These are phyloP conservation scores for Cephus rjabovi DNA, from an alignment of 2,888 invertebrate genomes.

Conservation along the genomic window DNA sequence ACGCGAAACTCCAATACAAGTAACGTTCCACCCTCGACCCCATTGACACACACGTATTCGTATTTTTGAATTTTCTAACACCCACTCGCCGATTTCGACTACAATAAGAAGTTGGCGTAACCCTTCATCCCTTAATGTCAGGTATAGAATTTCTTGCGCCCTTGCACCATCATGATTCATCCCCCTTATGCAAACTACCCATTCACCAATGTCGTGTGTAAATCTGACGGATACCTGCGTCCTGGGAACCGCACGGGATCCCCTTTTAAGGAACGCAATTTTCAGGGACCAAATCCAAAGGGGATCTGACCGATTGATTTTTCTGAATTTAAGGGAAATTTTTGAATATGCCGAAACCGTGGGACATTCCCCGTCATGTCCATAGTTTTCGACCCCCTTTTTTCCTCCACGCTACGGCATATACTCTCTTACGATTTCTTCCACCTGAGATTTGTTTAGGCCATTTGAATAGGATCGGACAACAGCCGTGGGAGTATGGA, in stretches of 20 bases:
- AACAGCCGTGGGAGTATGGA: conserved; percentile 39
- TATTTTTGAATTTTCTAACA: neutral
- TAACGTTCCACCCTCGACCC: neutral
- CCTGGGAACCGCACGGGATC: conserved; percentile 34
- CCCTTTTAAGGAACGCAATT: conserved; percentile 43
- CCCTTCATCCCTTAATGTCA: conserved; percentile 37
- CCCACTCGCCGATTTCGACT: neutral
- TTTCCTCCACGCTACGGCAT: neutral
- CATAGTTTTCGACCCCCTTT: neutral
- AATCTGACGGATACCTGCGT: conserved; percentile 40
- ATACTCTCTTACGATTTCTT: neutral
- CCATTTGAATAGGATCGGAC: conserved; percentile 37
- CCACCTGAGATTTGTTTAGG: conserved; percentile 13
- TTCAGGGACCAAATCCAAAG: conserved; percentile 26
- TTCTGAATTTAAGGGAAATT: conserved; percentile 31
- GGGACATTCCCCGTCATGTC: conserved; percentile 30
- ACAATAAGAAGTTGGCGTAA: conserved; percentile 26
- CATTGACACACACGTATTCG: neutral
- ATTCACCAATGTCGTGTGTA: conserved; percentile 43
- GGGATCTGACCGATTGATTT: conserved; percentile 34
- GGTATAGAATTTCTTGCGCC: conserved; percentile 25
- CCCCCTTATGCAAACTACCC: conserved; percentile 56
- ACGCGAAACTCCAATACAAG: neutral
- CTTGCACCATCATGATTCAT: conserved; percentile 15
- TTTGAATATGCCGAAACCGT: conserved; percentile 36